Evolutionary conservation across 2,113 vertebrate genomes (phyloP).

Genomic region (Cebus imitator): DNA sequence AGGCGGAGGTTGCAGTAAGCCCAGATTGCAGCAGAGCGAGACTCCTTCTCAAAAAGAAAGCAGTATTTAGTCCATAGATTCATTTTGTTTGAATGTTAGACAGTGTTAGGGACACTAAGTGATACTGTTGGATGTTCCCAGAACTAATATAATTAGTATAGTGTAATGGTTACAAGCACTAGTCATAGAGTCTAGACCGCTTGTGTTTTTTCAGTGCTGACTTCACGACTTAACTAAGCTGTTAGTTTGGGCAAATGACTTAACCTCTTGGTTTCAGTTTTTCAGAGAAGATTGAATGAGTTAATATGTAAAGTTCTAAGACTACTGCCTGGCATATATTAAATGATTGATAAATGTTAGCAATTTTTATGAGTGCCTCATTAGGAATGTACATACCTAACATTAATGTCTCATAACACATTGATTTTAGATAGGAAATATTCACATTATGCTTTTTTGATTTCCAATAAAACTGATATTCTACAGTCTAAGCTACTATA

Average conservation of each 20-base stretch:
- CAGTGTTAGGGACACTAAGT: background rate
- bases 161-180: background rate
- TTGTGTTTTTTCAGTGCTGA: background rate
- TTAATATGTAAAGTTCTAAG: background rate
- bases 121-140: background rate
- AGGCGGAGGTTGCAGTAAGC: too few relatives aligned
- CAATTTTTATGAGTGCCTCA: background rate
- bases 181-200: background rate
- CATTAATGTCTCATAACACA: background rate
- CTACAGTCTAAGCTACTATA: background rate
- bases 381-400: background rate
- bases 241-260: background rate
- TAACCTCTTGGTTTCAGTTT: background rate
- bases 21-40: too few relatives aligned
- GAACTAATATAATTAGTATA: background rate
- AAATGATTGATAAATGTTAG: background rate
- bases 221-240: background rate
- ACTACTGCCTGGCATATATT: background rate
- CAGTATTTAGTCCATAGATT: background rate
- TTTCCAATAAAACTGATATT: background rate
- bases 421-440: background rate
- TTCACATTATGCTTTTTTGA: background rate
- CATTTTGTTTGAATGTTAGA: background rate
- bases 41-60: background rate
- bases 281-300: background rate